Evolutionary conservation across 2,113 vertebrate species (phyloP).

Genomic region (Morone saxatilis): DNA sequence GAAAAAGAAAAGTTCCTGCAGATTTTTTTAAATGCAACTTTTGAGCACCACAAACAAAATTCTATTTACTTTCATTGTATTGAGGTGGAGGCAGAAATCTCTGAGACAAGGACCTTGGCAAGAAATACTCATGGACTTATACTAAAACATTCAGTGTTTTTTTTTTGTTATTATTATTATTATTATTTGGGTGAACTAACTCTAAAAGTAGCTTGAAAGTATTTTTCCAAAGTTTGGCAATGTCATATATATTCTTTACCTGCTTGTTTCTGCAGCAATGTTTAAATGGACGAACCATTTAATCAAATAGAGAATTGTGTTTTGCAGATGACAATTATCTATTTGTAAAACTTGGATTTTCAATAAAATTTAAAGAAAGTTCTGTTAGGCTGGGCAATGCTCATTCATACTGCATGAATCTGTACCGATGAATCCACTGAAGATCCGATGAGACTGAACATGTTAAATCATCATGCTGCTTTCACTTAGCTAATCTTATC

Average conservation of each 20-base stretch:
- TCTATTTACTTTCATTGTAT: not conserved
- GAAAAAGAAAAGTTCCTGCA: not conserved
- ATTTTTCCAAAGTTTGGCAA: not conserved
- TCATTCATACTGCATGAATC: not conserved
- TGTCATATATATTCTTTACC: not conserved
- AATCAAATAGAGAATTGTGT: not conserved
- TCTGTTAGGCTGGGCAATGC: not conserved
- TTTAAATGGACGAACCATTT: not conserved
- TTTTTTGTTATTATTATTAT: no score
- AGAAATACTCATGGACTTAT: not conserved
- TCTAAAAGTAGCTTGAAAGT: not conserved
- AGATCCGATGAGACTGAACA: conserved; percentile 2
- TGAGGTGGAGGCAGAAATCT: not conserved
- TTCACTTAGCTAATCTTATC: conserved; percentile 3
- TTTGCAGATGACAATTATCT: not conserved
- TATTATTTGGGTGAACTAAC: no score
- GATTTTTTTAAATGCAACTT: not conserved
- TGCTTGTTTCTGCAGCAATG: not conserved
- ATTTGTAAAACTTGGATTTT: not conserved
- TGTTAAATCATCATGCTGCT: not conserved
- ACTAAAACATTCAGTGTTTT: no score
- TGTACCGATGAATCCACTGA: not conserved
- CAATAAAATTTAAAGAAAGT: not conserved
- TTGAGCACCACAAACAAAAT: not conserved
- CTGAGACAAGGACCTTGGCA: not conserved